These are phyloP conservation scores for Coracopsis vasa DNA, from an alignment of 2,113 vertebrate genomes.

Conservation along the genomic window DNA sequence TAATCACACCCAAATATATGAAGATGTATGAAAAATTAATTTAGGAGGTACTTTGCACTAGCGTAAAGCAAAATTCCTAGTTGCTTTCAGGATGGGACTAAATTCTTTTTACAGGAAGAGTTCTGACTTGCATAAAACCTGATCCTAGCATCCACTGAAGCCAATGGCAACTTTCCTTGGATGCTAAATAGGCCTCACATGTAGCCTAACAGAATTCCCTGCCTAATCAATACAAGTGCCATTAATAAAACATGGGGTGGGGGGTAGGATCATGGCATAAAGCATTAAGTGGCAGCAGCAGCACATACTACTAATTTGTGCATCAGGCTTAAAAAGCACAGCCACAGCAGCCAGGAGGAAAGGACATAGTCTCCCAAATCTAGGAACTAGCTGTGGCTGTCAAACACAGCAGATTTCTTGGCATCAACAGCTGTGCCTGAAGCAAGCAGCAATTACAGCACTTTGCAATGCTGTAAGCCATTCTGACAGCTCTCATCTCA, in stretches of 20 bases:
- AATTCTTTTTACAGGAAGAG: neutral
- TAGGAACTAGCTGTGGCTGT: neutral
- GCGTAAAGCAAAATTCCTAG: neutral
- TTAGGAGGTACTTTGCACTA: neutral
- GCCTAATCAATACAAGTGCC: neutral
- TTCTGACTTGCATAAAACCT: neutral
- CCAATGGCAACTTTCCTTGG: neutral
- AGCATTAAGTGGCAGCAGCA: neutral
- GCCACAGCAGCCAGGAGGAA: neutral
- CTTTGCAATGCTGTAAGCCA: neutral
- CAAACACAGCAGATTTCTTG: slow-evolving; percentile 34
- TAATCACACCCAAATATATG: neutral
- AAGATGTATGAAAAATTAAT: neutral
- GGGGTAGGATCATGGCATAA: neutral
- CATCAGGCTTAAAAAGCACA: neutral
- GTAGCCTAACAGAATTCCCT: neutral
- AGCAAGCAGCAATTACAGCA: slow-evolving; percentile 32
- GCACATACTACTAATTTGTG: neutral
- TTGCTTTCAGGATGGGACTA: neutral
- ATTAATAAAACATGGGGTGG: neutral
- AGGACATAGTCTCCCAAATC: neutral
- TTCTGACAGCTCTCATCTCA: slow-evolving; percentile 1
- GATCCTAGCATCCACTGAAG: neutral
- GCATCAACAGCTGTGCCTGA: slow-evolving; percentile 24
- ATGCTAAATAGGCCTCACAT: neutral